phyloP scores from a whole-genome alignment of 2,113 vertebrate species.

The Cottus gobio region DNA sequence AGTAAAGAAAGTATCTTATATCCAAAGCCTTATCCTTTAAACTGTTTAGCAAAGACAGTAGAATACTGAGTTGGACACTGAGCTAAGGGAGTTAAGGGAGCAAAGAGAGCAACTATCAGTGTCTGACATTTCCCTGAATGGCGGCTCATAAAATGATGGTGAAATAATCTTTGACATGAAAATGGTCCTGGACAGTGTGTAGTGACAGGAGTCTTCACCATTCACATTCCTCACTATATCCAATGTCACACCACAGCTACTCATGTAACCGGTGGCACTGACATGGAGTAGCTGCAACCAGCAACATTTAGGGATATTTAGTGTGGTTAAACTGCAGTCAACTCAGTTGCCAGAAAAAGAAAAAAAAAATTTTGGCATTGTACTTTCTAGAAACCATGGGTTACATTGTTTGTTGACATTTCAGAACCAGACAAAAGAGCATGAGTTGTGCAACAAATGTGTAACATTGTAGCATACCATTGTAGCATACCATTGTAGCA shows the following conservation, averaged over 20 bases:
- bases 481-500: too few relatives aligned
- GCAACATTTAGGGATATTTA: background rate
- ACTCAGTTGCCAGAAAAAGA: background rate
- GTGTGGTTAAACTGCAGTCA: background rate
- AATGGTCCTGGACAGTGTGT: conserved; percentile 7
- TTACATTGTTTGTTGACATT: too few relatives aligned
- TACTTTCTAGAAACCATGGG: too few relatives aligned
- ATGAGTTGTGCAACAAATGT: too few relatives aligned
- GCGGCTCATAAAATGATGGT: background rate
- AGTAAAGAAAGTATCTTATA: background rate
- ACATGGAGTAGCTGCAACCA: background rate
- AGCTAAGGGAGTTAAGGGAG: background rate
- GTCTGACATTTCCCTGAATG: conserved; percentile 4
- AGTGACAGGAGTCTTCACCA: conserved; percentile 28
- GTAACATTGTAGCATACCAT: too few relatives aligned
- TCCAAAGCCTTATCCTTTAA: conserved; percentile 3
- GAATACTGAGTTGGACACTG: conserved; percentile 3
- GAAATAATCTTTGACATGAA: conserved; percentile 32
- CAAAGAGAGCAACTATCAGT: background rate
- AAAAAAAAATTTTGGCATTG: too few relatives aligned
- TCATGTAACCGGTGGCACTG: conserved; percentile 6
- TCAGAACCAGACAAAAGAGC: too few relatives aligned
- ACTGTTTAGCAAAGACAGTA: conserved; percentile 2
- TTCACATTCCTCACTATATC: conserved; percentile 38
- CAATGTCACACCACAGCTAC: conserved; percentile 7